phyloP scores from a whole-genome alignment of 2,888 invertebrate genomes.

The Nebria brevicollis region DNA sequence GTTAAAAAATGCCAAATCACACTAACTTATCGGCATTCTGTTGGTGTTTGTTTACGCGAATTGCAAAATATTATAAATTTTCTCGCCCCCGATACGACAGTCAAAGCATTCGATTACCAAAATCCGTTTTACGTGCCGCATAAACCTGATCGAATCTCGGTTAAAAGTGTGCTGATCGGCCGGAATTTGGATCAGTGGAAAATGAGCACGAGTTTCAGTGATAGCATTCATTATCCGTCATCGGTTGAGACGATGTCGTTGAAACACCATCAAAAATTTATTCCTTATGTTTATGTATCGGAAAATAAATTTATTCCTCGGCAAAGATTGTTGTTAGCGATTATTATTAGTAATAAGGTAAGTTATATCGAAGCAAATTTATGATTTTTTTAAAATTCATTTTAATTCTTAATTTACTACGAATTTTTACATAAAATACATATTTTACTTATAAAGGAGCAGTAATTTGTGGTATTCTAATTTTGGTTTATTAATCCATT shows the following conservation, averaged over 20 bases:
- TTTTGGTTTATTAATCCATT: too few relatives aligned
- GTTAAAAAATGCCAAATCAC: constrained; percentile 66
- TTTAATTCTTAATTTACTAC: too few relatives aligned
- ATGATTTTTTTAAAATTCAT: background rate
- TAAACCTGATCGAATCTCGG: constrained; percentile 59
- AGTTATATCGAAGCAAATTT: constrained; percentile 48
- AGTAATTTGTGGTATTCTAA: constrained; percentile 21
- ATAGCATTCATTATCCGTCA: constrained; percentile 53
- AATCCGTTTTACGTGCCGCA: constrained; percentile 59
- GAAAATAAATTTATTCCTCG: constrained; percentile 68
- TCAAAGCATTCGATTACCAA: constrained; percentile 60
- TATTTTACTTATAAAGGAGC: background rate
- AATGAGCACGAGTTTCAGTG: constrained; percentile 60
- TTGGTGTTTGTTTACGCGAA: constrained; percentile 63
- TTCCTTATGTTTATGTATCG: constrained; percentile 57
- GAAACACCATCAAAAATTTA: constrained; percentile 65
- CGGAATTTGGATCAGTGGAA: constrained; percentile 74
- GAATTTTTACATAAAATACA: too few relatives aligned
- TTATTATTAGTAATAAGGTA: constrained; percentile 69
- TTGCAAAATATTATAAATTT: constrained; percentile 65
- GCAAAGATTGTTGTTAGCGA: constrained; percentile 71
- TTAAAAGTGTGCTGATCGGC: constrained; percentile 68
- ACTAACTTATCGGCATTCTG: constrained; percentile 62
- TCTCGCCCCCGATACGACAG: constrained; percentile 62
- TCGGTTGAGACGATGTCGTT: constrained; percentile 48